Base-by-base conservation (phyloP, 2,113 vertebrate genomes). In the Pygoscelis adeliae region DNA sequence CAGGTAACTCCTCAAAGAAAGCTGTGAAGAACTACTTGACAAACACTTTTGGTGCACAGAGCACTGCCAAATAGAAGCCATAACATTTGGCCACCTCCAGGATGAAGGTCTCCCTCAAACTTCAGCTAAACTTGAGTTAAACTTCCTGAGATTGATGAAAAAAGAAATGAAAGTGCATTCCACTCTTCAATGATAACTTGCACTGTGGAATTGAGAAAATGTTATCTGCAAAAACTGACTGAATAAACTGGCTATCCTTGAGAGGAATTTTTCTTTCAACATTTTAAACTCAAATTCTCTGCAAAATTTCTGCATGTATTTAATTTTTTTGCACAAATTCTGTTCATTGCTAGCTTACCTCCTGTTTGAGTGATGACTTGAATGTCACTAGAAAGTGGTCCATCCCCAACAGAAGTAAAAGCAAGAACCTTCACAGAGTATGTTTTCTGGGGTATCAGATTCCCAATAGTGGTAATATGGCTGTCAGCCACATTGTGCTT, bases 351-450 rank as follows among this genome's bases (percentile, higher is more conserved):
- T 77, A 36, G 55, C 99, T 98, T 97, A 99, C 99, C 99, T 99
- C 99, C 99, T 42, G 99, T 99, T 96, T 99, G 99, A 76, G 99
- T 99, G 70, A 99, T 99, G 97, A 99, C 99, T 97, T 99, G 99
- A 94, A 99, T 99, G 93, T 99, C 99, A 92, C 99, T 98, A 46
- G 99, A 99, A 69, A 99, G 99, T 8, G 99, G 99, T 59, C 99
- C 99, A 74, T 99, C 99, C 12, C 99, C 99, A 91, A 99, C 99
- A 29, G 99, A 99, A 86, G 99, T 99, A 97, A 99, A 99, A 89
- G 99, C 99, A 97, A 99, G 97, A 40, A 99, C 99, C 95, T 99
- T 99, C 93, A 99, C 99, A 72, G 99, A 99, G 79, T 99, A 99
- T 1, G 99, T 99, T 97, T 99, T 99, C 96, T 99, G 99, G 56